Evolutionary conservation across 2,113 vertebrate species (phyloP).

Genomic region (Syngnathus typhle): DNA sequence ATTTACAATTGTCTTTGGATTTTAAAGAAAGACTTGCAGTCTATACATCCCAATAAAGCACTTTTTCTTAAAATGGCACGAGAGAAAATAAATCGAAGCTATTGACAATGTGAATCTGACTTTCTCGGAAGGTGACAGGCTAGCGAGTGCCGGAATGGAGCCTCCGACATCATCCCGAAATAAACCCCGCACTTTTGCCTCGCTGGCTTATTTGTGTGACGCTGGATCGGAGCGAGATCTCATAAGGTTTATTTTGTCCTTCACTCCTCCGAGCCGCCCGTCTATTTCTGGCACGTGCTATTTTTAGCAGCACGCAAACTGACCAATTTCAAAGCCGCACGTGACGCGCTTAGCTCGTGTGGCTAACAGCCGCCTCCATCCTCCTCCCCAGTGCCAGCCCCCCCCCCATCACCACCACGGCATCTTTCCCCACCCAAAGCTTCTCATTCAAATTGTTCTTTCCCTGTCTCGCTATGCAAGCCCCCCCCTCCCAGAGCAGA

Average conservation of each 20-base stretch:
- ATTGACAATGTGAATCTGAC: not conserved
- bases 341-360: conserved; percentile 2
- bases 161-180: not conserved
- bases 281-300: conserved; percentile 1
- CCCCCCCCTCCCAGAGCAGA: not conserved
- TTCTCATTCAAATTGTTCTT: conserved; percentile 31
- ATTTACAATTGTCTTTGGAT: not conserved
- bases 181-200: not conserved
- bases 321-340: conserved; percentile 2
- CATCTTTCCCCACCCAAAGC: conserved; percentile 7
- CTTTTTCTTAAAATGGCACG: too few relatives aligned
- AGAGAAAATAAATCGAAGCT: not conserved
- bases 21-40: too few relatives aligned
- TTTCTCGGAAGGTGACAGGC: not conserved
- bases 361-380: conserved; percentile 12
- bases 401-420: not conserved
- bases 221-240: not conserved
- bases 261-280: not conserved
- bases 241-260: conserved; percentile 4
- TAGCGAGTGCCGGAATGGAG: too few relatives aligned
- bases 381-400: not conserved
- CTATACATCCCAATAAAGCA: too few relatives aligned
- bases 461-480: not conserved
- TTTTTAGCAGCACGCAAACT: not conserved
- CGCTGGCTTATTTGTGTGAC: not conserved